Conservation (phyloP, 2,888 invertebrate species). For the Carcina quercana region DNA sequence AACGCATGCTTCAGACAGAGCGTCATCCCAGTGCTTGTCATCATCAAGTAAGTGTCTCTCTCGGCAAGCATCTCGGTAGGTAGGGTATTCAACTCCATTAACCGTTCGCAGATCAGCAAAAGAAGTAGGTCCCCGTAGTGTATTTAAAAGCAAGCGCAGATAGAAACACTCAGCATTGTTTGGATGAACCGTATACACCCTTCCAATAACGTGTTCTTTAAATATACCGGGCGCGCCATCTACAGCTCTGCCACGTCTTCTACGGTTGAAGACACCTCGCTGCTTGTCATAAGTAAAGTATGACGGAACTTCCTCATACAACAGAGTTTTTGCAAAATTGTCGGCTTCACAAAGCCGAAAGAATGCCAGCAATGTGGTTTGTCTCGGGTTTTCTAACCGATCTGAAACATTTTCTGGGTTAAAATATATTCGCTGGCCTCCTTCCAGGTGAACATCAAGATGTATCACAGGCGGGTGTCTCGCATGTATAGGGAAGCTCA, state of each 20-base stretch:
- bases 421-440: slow-evolving; percentile 31
- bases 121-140: slow-evolving; percentile 11
- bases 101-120: slow-evolving; percentile 7
- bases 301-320: slow-evolving; percentile 28
- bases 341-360: slow-evolving; percentile 32
- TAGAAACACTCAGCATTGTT: slow-evolving; percentile 10
- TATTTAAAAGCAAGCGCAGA: slow-evolving; percentile 6
- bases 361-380: slow-evolving; percentile 31
- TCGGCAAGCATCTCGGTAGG: slow-evolving; percentile 17
- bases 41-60: slow-evolving; percentile 7
- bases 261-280: not conserved
- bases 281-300: slow-evolving; percentile 12
- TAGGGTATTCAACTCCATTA: slow-evolving; percentile 4
- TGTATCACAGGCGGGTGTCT: slow-evolving; percentile 22
- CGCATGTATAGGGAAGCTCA: slow-evolving; percentile 20
- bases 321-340: slow-evolving; percentile 32
- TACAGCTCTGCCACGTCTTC: slow-evolving; percentile 3
- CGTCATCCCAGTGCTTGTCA: slow-evolving; percentile 16
- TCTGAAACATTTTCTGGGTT: slow-evolving; percentile 24
- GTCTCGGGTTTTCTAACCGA: slow-evolving; percentile 19
- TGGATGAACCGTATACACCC: slow-evolving; percentile 13
- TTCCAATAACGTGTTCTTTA: slow-evolving; percentile 6
- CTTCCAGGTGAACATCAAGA: slow-evolving; percentile 21
- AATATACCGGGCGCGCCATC: slow-evolving; percentile 5
- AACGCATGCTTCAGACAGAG: slow-evolving; percentile 17